Evolutionary conservation across 1,140 invertebrate genomes (phyloP).

Genomic region (Drosophila bocqueti): DNA sequence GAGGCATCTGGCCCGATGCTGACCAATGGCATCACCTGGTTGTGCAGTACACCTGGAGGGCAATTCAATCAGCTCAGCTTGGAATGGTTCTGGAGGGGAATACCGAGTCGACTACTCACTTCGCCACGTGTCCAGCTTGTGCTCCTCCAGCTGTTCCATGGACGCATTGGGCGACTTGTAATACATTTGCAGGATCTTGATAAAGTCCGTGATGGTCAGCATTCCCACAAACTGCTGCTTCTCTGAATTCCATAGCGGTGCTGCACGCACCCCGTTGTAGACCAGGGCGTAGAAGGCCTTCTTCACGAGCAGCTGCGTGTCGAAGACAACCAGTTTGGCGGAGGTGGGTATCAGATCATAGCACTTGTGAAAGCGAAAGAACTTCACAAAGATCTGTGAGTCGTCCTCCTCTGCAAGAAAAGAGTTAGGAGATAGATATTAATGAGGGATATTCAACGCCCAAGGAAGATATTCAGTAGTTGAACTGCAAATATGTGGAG

Average conservation of each 20-base stretch:
- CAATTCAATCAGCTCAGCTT: conserved; percentile 25
- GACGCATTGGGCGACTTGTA: conserved; percentile 96
- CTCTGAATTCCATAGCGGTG: conserved; percentile 97
- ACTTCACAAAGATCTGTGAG: conserved; percentile 98
- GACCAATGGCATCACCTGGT: conserved; percentile 92
- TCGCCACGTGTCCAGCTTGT: conserved; percentile 98
- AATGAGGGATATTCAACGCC: not conserved
- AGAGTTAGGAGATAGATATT: not conserved
- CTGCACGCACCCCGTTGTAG: conserved; percentile 99
- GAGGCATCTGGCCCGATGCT: conserved; percentile 95
- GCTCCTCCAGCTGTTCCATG: conserved; percentile 99
- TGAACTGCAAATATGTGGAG: not conserved
- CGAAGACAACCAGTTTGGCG: conserved; percentile 99
- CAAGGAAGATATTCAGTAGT: not conserved
- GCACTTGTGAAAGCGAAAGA: conserved; percentile 99
- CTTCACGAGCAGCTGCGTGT: conserved; percentile 99
- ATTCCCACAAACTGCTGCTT: conserved; percentile 97
- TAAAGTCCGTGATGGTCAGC: conserved; percentile 99
- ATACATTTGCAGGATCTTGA: conserved; percentile 99
- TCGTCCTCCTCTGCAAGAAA: conserved; percentile 96
- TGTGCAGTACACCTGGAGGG: conserved; percentile 91
- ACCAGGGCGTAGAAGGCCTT: conserved; percentile 99
- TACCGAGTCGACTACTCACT: conserved; percentile 86
- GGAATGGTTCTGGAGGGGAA: not conserved
- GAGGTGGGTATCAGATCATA: conserved; percentile 99